Conservation (phyloP, 2,888 invertebrate species). For the Pasiphila rectangulata region DNA sequence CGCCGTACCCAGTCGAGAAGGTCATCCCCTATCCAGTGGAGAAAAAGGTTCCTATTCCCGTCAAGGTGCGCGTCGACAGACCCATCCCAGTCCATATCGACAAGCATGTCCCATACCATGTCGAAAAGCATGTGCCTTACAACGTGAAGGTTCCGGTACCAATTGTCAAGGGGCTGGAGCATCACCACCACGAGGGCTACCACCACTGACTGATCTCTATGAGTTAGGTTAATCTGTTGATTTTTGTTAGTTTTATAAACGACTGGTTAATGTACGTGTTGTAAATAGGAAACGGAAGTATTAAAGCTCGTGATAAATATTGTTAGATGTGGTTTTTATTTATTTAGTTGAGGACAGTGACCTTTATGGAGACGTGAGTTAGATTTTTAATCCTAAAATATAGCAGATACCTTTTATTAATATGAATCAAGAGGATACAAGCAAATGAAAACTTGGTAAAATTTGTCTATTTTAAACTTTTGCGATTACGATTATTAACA, state of each 20-base stretch:
- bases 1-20: conserved; percentile 85
- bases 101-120: conserved; percentile 84
- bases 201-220: conserved; percentile 76
- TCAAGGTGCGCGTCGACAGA: conserved; percentile 82
- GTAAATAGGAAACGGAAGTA: conserved; percentile 75
- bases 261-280: conserved; percentile 59
- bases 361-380: no score
- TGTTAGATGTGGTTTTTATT: conserved; percentile 31
- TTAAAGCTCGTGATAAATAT: conserved; percentile 64
- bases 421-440: no score
- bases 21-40: conserved; percentile 84
- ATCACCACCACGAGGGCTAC: conserved; percentile 44
- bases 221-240: conserved; percentile 76
- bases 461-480: no score
- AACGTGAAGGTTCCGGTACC: conserved; percentile 86
- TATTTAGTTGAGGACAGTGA: not conserved
- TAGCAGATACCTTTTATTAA: no score
- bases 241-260: conserved; percentile 63
- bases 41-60: conserved; percentile 84
- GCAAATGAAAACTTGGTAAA: no score
- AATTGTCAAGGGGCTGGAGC: conserved; percentile 71
- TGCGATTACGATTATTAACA: no score
- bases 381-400: no score
- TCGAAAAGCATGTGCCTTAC: conserved; percentile 85
- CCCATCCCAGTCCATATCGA: conserved; percentile 83